These are phyloP conservation scores for Thalassoma bifasciatum DNA, from an alignment of 2,113 vertebrate species.

Conservation along the genomic window DNA sequence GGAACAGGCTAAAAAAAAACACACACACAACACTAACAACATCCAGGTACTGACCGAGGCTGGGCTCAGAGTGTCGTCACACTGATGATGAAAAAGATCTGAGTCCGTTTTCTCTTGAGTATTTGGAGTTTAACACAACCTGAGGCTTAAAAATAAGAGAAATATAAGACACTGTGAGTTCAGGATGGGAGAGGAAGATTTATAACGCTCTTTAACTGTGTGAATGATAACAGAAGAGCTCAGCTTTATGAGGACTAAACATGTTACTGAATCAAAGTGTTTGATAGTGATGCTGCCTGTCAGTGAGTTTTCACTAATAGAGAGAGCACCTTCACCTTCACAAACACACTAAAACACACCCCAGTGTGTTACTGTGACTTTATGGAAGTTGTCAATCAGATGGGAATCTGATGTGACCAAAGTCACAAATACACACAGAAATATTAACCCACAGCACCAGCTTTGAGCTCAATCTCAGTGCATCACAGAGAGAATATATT, in stretches of 20 bases:
- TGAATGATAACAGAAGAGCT: conserved; percentile 5
- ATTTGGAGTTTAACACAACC: background rate
- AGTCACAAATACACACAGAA: conserved; percentile 57
- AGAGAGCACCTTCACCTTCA: conserved; percentile 18
- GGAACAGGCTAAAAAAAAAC: background rate
- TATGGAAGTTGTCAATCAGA: conserved; percentile 74
- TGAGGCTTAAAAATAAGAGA: conserved; percentile 5
- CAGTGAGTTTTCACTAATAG: conserved; percentile 8
- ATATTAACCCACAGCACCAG: conserved; percentile 29
- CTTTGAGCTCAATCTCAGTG: conserved; percentile 38
- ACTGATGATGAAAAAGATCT: background rate
- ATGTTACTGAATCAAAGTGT: conserved; percentile 17
- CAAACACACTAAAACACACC: conserved; percentile 5
- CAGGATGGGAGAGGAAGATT: conserved; percentile 1
- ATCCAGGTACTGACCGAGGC: conserved; percentile 17
- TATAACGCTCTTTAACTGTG: conserved; percentile 30
- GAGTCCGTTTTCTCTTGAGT: background rate
- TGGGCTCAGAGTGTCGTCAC: conserved; percentile 17
- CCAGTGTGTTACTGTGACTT: conserved; percentile 63
- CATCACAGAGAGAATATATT: background rate
- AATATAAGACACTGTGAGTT: background rate
- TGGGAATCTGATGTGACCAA: conserved; percentile 83
- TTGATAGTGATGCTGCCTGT: conserved; percentile 44
- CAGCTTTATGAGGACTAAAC: conserved; percentile 11
- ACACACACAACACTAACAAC: conserved; percentile 35